Evolutionary conservation across 2,888 invertebrate genomes (phyloP), one percentile per base, ranked within the genome.

Genomic region (Latrodectus hesperus): DNA sequence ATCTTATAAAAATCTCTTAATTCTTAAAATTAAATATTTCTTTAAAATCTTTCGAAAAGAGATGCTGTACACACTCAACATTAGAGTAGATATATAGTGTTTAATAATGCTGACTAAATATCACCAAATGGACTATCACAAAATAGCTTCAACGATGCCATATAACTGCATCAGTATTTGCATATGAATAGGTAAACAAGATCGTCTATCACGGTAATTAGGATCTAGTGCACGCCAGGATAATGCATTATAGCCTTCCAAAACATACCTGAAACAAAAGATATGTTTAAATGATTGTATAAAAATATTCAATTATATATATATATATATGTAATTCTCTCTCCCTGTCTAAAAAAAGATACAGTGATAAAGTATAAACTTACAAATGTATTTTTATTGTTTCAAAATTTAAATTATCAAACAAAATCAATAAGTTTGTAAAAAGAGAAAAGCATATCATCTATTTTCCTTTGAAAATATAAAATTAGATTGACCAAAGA

Each of bases 141-240:
- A 95, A 92, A 98, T 95, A 91, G 98, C 96, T 90, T 97, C 96
- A 91, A 98, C 96, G 91, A 97, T 96, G 93, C 98, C 97, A 94
- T 99, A 99, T 90, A 99, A 95, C 93, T 98, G 98, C 95, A 99
- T 96, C 91, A 99, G 95, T 91, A 97, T 96, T 93, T 99, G 98
- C 92, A 99, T 96, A 94, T 99, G 99, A 90, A 99, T 95, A 90
- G 99, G 99, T 92, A 99, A 95, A 93, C 99, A 99, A 90, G 99
- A 99, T 90, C 96, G 94, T 81, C 99, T 96, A 93, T 99, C 99
- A 93, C 96, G 97, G 71, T 97, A 97, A 92, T 95, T 95, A 78
- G 97, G 96, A 93, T 99, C 99, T 92, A 99, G 94, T 86, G 98
- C 96, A 91, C 99, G 94, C 99, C 99, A 99, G 11, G 99, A 99